Conservation (phyloP, 2,888 invertebrate genomes). For the Cataglyphis rosenhaueri region DNA sequence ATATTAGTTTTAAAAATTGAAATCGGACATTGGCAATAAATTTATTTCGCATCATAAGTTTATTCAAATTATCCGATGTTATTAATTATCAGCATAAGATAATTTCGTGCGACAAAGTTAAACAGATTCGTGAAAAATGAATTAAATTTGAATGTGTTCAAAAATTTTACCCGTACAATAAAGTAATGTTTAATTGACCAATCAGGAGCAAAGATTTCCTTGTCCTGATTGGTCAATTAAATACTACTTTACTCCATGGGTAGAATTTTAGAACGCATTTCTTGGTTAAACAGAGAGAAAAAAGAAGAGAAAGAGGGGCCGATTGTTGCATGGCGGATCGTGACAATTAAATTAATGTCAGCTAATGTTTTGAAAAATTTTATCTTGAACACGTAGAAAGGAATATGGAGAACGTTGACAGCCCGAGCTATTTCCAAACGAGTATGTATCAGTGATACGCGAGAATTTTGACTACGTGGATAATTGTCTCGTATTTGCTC, state of each 20-base stretch:
- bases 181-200: not conserved
- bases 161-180: not conserved
- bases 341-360: not conserved
- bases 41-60: not conserved
- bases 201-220: not conserved
- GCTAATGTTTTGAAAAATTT: constrained; percentile 8
- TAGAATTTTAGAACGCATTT: not conserved
- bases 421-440: constrained; percentile 13
- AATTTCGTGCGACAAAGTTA: not conserved
- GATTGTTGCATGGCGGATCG: not conserved
- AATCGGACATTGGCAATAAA: not conserved
- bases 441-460: constrained; percentile 13
- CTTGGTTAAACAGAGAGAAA: not conserved
- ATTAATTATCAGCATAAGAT: not conserved
- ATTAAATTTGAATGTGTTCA: no score
- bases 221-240: not conserved
- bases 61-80: not conserved
- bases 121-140: no score
- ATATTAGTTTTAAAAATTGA: not conserved
- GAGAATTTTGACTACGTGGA: not conserved
- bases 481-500: not conserved
- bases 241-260: not conserved
- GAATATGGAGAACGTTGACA: constrained; percentile 30
- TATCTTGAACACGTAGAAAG: not conserved
- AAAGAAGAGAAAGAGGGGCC: not conserved